phyloP scores from a whole-genome alignment of 2,888 invertebrate genomes.

The Oscheius sp. region DNA sequence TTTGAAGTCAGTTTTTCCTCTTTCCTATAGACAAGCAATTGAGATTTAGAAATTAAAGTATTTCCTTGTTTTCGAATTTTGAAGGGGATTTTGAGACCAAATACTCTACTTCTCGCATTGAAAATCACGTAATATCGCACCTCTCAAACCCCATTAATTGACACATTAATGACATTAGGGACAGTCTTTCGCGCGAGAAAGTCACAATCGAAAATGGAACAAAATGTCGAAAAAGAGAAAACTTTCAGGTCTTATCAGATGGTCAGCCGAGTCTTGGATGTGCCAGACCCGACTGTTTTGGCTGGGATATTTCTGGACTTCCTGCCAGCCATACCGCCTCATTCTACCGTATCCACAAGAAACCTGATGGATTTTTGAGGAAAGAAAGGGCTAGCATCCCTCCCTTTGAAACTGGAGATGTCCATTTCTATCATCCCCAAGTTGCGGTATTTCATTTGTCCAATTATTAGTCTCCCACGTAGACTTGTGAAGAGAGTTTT shows the following conservation, averaged over 20 bases:
- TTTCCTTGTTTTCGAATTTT: not conserved
- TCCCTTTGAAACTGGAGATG: slow-evolving; percentile 38
- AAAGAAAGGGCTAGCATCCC: slow-evolving; percentile 41
- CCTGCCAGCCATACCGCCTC: slow-evolving; percentile 48
- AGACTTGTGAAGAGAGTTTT: slow-evolving; percentile 59
- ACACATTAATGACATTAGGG: slow-evolving; percentile 2
- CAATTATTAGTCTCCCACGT: not conserved
- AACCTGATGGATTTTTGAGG: slow-evolving; percentile 52
- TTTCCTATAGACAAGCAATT: not conserved
- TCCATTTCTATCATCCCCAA: slow-evolving; percentile 44
- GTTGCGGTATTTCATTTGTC: slow-evolving; percentile 44
- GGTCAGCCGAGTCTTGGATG: slow-evolving; percentile 61
- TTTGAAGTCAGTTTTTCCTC: slow-evolving; percentile 45
- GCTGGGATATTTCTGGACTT: slow-evolving; percentile 55
- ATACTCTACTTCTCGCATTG: not conserved
- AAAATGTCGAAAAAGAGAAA: not conserved
- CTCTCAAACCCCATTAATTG: not conserved
- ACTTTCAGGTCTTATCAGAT: slow-evolving; percentile 43
- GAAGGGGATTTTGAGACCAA: not conserved
- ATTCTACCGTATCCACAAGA: slow-evolving; percentile 58
- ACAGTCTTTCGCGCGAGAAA: not conserved
- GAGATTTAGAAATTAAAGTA: not conserved
- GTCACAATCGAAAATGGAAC: slow-evolving; percentile 9
- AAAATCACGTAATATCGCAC: not conserved
- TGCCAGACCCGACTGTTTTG: slow-evolving; percentile 66